These are phyloP conservation scores for Leptinotarsa haldemani DNA, from an alignment of 2,888 invertebrate genomes.

Conservation along the genomic window DNA sequence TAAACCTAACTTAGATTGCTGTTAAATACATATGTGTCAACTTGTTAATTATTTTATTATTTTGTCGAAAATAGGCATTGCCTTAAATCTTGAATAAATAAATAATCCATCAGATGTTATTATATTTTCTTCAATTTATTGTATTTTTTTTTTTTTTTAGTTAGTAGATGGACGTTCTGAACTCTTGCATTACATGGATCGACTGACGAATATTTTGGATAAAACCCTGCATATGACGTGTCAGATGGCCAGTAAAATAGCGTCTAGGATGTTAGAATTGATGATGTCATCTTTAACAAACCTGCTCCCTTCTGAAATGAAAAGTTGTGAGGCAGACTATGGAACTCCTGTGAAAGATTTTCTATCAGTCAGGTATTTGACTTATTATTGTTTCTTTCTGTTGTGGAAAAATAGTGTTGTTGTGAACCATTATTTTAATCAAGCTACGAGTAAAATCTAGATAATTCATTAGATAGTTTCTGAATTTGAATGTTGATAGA, in stretches of 20 bases:
- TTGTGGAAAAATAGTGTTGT: background rate
- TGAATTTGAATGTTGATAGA: too few relatives aligned
- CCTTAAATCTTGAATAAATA: too few relatives aligned
- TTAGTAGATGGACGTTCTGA: constrained; percentile 75
- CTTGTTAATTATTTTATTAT: too few relatives aligned
- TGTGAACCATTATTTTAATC: background rate
- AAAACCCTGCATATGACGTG: constrained; percentile 77
- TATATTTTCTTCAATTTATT: background rate
- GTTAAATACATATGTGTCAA: too few relatives aligned
- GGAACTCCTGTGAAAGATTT: constrained; percentile 75
- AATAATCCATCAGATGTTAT: too few relatives aligned
- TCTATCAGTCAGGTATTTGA: constrained; percentile 73
- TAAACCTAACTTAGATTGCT: too few relatives aligned
- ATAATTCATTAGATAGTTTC: too few relatives aligned
- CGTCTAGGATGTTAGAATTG: constrained; percentile 73
- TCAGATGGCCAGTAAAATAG: constrained; percentile 74
- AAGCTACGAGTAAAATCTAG: too few relatives aligned
- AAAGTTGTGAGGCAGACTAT: constrained; percentile 72
- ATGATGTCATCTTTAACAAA: constrained; percentile 72
- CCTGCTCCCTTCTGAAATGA: constrained; percentile 73
- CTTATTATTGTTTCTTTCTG: background rate
- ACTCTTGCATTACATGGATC: constrained; percentile 74
- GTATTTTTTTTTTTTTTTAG: constrained; percentile 57
- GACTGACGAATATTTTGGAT: constrained; percentile 76
- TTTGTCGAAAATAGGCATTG: too few relatives aligned